Conservation (phyloP, 1,140 invertebrate genomes). For the Pectinophora gossypiella region DNA sequence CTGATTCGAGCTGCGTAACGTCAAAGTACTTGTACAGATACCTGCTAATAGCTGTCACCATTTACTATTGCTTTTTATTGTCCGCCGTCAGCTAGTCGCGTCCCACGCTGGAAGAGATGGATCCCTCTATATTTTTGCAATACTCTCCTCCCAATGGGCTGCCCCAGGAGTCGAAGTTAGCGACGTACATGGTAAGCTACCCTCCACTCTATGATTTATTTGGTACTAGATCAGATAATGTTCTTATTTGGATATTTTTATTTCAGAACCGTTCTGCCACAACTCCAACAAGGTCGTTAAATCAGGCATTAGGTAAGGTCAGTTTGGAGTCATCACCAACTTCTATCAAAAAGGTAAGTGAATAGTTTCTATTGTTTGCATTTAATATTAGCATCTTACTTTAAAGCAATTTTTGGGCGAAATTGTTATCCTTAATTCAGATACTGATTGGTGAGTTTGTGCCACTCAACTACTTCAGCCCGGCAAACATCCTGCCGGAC, state of each 20-base stretch:
- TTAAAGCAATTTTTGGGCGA: background rate
- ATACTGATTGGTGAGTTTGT: slow-evolving; percentile 51
- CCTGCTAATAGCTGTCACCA: slow-evolving; percentile 2
- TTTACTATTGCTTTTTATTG: slow-evolving; percentile 15
- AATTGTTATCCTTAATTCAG: too few species aligned
- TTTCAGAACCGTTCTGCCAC: slow-evolving; percentile 51
- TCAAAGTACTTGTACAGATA: slow-evolving; percentile 3
- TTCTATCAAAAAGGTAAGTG: slow-evolving; percentile 41
- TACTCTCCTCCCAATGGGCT: slow-evolving; percentile 83
- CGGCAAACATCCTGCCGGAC: slow-evolving; percentile 30
- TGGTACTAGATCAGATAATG: too few species aligned
- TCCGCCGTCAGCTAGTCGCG: slow-evolving; percentile 17
- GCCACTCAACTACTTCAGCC: slow-evolving; percentile 46
- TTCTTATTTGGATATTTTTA: background rate
- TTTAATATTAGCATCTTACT: background rate
- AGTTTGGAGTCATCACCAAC: slow-evolving; percentile 48
- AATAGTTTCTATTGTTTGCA: slow-evolving; percentile 1
- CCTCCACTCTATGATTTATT: background rate
- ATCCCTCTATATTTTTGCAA: slow-evolving; percentile 54
- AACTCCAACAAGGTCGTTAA: slow-evolving; percentile 42
- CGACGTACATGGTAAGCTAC: slow-evolving; percentile 85
- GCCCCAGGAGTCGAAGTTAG: slow-evolving; percentile 89
- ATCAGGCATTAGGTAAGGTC: slow-evolving; percentile 43
- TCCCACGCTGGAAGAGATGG: slow-evolving; percentile 31
- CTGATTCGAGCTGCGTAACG: too few species aligned